Evolutionary conservation across 2,888 invertebrate genomes (phyloP).

Genomic region (Nephrotoma flavescens): DNA sequence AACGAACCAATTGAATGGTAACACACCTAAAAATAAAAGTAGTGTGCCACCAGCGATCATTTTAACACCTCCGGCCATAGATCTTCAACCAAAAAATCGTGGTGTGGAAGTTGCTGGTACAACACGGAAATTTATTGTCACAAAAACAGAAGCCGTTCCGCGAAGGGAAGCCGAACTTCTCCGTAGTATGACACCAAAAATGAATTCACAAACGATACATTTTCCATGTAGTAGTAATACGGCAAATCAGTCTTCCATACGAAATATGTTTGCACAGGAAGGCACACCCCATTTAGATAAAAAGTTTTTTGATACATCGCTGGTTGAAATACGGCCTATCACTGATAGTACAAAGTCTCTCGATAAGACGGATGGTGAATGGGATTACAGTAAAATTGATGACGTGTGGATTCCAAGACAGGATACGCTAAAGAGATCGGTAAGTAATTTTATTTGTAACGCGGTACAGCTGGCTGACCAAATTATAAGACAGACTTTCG

Average conservation of each 20-base stretch:
- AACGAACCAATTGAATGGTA: conserved; percentile 16
- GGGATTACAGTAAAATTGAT: conserved; percentile 8
- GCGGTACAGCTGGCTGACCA: not conserved
- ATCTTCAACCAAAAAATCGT: conserved; percentile 7
- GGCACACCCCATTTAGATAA: conserved; percentile 54
- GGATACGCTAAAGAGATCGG: not conserved
- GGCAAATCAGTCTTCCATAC: conserved; percentile 42
- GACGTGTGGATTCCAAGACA: conserved; percentile 15
- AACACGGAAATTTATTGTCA: conserved; percentile 36
- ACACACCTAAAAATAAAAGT: not conserved
- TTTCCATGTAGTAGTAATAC: conserved; percentile 44
- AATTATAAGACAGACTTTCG: not conserved
- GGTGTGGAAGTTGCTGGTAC: conserved; percentile 22
- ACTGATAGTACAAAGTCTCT: conserved; percentile 31
- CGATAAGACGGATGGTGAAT: conserved; percentile 14
- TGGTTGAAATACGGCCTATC: conserved; percentile 55
- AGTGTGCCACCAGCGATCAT: not conserved
- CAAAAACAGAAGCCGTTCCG: not conserved
- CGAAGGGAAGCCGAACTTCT: conserved; percentile 25
- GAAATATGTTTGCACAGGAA: conserved; percentile 37
- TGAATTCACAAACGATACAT: conserved; percentile 49
- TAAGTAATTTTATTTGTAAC: not conserved
- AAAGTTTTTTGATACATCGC: conserved; percentile 65
- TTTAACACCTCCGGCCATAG: not conserved
- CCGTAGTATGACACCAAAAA: conserved; percentile 19